These are phyloP conservation scores for Sphaerodactylus townsendi DNA, from an alignment of 2,113 vertebrate genomes.

Conservation along the genomic window DNA sequence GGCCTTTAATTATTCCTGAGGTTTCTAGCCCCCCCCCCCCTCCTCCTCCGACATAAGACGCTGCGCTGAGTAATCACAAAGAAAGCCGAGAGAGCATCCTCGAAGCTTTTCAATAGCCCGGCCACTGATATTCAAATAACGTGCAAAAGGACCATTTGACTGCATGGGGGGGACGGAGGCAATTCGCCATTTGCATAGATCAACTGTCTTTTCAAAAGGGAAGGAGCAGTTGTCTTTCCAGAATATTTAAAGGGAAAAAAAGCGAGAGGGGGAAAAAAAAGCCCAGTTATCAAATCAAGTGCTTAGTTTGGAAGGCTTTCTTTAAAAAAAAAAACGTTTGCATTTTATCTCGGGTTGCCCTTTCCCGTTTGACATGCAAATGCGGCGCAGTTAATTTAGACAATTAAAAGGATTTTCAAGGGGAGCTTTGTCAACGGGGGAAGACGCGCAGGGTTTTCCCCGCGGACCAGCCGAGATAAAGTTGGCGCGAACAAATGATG, in stretches of 20 bases:
- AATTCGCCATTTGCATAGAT: constrained; percentile 97
- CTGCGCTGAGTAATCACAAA: constrained; percentile 99
- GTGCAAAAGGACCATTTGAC: constrained; percentile 93
- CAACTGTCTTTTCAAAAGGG: constrained; percentile 83
- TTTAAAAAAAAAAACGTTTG: constrained; percentile 89
- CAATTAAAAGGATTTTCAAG: constrained; percentile 99
- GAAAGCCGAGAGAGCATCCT: constrained; percentile 98
- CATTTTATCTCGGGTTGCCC: constrained; percentile 88
- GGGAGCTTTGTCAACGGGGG: constrained; percentile 91
- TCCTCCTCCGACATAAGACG: constrained; percentile 92
- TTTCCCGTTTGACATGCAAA: constrained; percentile 99
- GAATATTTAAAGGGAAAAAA: constrained; percentile 76
- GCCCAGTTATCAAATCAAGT: constrained; percentile 90
- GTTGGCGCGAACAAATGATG: constrained; percentile 98
- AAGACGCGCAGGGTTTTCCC: constrained; percentile 87
- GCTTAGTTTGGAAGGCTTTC: constrained; percentile 84
- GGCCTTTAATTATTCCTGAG: constrained; percentile 97
- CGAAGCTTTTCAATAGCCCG: constrained; percentile 96
- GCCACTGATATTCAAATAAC: constrained; percentile 99
- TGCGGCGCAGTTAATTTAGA: constrained; percentile 99
- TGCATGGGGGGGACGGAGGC: constrained; percentile 85
- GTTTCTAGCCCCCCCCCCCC: constrained; percentile 31
- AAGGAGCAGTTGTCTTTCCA: constrained; percentile 88
- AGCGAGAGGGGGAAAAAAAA: constrained; percentile 26
- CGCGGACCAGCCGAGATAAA: constrained; percentile 93